Conservation (phyloP, 2,797 vertebrate species). For the Channa striata region DNA sequence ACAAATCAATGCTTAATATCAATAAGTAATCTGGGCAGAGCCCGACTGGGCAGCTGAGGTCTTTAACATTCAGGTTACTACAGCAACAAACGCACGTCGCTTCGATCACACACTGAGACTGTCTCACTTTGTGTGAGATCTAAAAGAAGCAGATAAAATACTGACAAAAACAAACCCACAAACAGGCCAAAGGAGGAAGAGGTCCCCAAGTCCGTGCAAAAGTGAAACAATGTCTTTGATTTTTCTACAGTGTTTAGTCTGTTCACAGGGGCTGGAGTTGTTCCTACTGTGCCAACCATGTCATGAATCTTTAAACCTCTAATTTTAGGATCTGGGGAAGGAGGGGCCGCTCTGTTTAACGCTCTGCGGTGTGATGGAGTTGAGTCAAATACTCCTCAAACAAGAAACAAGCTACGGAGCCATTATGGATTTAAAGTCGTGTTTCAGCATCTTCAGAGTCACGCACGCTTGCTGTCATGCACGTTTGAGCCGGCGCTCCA, state of each 20-base stretch:
- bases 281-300: too few species aligned
- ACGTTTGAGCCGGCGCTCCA: background rate
- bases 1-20: conserved; percentile 39
- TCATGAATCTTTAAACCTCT: background rate
- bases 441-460: background rate
- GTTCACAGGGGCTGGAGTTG: background rate
- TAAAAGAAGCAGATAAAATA: background rate
- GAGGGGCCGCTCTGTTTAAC: background rate
- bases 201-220: conserved; percentile 2
- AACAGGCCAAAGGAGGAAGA: background rate
- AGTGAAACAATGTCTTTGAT: background rate
- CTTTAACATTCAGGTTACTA: conserved; percentile 3
- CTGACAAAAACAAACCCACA: background rate
- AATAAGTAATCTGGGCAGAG: conserved; percentile 43
- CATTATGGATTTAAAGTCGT: background rate
- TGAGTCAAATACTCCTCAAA: background rate
- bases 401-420: background rate
- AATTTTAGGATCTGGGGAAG: background rate
- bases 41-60: background rate
- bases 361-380: background rate
- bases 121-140: background rate
- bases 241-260: background rate
- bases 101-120: background rate
- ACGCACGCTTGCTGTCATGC: background rate
- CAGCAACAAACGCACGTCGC: background rate